These are phyloP conservation scores for Dendrolimus kikuchii DNA, from an alignment of 1,140 invertebrate genomes.

Conservation along the genomic window DNA sequence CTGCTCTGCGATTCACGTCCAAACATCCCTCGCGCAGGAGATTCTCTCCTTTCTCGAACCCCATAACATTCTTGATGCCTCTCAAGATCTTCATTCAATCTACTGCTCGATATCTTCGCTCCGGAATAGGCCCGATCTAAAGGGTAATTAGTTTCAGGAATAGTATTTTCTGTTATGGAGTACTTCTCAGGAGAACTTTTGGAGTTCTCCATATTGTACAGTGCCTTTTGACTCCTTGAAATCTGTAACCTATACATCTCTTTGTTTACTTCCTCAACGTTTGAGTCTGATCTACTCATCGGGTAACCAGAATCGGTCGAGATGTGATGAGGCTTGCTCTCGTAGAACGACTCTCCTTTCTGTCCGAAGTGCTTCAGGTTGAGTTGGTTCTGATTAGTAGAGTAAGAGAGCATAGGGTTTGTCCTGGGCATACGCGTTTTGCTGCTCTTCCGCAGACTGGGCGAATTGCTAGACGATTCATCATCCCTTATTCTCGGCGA, in stretches of 20 bases:
- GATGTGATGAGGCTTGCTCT: constrained; percentile 63
- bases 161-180: constrained; percentile 50
- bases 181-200: constrained; percentile 62
- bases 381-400: constrained; percentile 57
- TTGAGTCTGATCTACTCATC: constrained; percentile 65
- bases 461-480: constrained; percentile 63
- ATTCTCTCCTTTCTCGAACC: constrained; percentile 46
- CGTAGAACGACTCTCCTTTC: constrained; percentile 55
- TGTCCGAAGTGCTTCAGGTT: constrained; percentile 69
- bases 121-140: constrained; percentile 66
- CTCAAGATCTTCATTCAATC: constrained; percentile 62
- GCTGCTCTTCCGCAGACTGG: constrained; percentile 57
- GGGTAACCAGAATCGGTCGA: constrained; percentile 57
- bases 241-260: constrained; percentile 71
- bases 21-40: constrained; percentile 44
- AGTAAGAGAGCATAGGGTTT: constrained; percentile 70
- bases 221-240: constrained; percentile 65
- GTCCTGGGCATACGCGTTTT: constrained; percentile 69
- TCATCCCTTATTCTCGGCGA: constrained; percentile 57
- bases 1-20: constrained; percentile 48
- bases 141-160: constrained; percentile 64
- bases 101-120: constrained; percentile 62
- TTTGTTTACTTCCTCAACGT: constrained; percentile 69
- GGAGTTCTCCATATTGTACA: constrained; percentile 63
- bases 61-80: constrained; percentile 58